These are phyloP conservation scores for Himalopsyche anomala DNA, from an alignment of 2,888 invertebrate species.

Conservation along the genomic window DNA sequence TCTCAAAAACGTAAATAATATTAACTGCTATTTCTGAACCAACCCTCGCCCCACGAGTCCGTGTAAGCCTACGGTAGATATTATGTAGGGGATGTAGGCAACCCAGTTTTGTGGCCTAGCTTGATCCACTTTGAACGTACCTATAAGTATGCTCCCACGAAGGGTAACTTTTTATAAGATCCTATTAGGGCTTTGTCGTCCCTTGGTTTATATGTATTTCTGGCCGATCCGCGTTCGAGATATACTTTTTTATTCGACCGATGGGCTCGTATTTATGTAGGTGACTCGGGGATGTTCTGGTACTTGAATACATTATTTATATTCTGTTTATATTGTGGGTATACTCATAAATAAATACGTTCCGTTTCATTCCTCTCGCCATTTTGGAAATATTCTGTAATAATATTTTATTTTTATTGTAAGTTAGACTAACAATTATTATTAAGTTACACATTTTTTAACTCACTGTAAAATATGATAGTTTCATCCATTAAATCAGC, in stretches of 20 bases:
- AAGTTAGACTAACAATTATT: too few relatives aligned
- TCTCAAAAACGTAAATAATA: too few relatives aligned
- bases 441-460: too few relatives aligned
- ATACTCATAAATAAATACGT: too few relatives aligned
- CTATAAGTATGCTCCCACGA: not conserved
- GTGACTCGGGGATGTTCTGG: too few relatives aligned
- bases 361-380: too few relatives aligned
- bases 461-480: too few relatives aligned
- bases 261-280: not conserved
- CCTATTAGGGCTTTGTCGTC: not conserved
- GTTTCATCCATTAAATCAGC: too few relatives aligned
- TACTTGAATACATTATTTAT: too few relatives aligned
- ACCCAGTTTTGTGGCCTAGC: not conserved
- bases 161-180: constrained; percentile 15
- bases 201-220: not conserved
- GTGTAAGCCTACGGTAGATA: not conserved
- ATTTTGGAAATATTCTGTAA: too few relatives aligned
- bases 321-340: too few relatives aligned
- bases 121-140: not conserved
- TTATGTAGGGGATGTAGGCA: not conserved
- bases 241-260: not conserved
- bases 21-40: not conserved
- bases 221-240: not conserved
- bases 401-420: too few relatives aligned
- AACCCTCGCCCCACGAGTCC: not conserved